Base-by-base conservation (phyloP, 2,797 vertebrate genomes). In the Epinephelus coioides region DNA sequence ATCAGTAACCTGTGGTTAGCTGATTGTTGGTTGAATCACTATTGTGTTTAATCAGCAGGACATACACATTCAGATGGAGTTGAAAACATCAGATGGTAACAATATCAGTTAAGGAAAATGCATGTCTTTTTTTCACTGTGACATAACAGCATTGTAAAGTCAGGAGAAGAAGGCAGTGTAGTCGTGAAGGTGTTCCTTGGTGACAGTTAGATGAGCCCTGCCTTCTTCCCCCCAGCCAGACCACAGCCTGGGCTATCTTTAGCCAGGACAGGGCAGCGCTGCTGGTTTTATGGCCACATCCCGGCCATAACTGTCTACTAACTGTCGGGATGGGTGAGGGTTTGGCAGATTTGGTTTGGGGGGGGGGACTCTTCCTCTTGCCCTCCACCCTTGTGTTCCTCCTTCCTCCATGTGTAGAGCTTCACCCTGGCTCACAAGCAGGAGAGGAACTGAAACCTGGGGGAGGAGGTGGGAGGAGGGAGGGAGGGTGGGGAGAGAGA, bases 371-470 rank as follows among this genome's bases (percentile, higher is more conserved):
- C 81, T 87, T 86, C 86, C 89, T 87, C 69, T 81, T 10, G 7
- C 75, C 18, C 43, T 47, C 34, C 54, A 18, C 40, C 25, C 11
- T 43, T 65, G 75, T 44, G n/a, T 44, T 64, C 54, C 56, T 50
- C 34, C 61, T 55, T 69, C 38, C 68, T 17, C 60, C 76, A 30
- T 70, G 57, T 80, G 61, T 43, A 46, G n/a, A 62, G 69, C 73
- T 64, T 77, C 56, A 74, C 50, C 56, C 62, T 7, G 51, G 25
- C 47, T 80, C 68, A 68, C 64, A 57, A 50, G 68, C 79, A 62
- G 83, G 62, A 89, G 87, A 91, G 93, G 93, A 94, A 92, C 81
- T 92, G 90, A 94, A 93, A 93, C 89, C 71, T 12, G 50, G 54
- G 69, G 55, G 65, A n/a, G 75, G 82, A 49, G 70, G 66, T 13